These are phyloP conservation scores for Pheosia tremula DNA, from an alignment of 2,888 invertebrate genomes.

Conservation along the genomic window DNA sequence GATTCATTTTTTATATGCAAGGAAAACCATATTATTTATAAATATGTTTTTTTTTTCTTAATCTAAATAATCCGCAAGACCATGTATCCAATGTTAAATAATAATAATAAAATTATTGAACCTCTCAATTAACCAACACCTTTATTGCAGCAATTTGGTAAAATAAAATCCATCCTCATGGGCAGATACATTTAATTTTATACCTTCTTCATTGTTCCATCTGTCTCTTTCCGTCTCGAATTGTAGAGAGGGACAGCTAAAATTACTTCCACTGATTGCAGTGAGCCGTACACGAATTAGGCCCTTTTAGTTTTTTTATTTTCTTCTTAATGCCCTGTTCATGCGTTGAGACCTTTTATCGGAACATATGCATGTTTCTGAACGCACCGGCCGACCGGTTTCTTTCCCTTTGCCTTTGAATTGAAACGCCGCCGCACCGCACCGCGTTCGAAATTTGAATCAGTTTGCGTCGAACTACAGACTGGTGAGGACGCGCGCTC, in stretches of 20 bases:
- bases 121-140: slow-evolving; percentile 77
- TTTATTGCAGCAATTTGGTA: slow-evolving; percentile 76
- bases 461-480: slow-evolving; percentile 64
- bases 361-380: slow-evolving; percentile 77
- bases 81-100: slow-evolving; percentile 23
- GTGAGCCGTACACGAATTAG: slow-evolving; percentile 82
- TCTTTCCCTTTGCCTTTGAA: slow-evolving; percentile 72
- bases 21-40: too few species aligned
- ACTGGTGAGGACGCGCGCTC: slow-evolving; percentile 47
- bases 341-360: slow-evolving; percentile 80
- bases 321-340: slow-evolving; percentile 78
- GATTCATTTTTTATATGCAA: not conserved
- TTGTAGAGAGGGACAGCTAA: slow-evolving; percentile 56
- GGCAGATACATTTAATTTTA: slow-evolving; percentile 78
- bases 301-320: slow-evolving; percentile 70
- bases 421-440: slow-evolving; percentile 68
- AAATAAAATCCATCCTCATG: slow-evolving; percentile 73
- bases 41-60: too few species aligned
- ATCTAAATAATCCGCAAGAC: too few species aligned
- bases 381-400: slow-evolving; percentile 78
- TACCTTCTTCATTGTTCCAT: slow-evolving; percentile 66
- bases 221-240: slow-evolving; percentile 47
- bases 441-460: slow-evolving; percentile 62
- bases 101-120: slow-evolving; percentile 62
- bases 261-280: slow-evolving; percentile 81